Base-by-base conservation (phyloP, 2,888 invertebrate species). In the Lithosia quadra region DNA sequence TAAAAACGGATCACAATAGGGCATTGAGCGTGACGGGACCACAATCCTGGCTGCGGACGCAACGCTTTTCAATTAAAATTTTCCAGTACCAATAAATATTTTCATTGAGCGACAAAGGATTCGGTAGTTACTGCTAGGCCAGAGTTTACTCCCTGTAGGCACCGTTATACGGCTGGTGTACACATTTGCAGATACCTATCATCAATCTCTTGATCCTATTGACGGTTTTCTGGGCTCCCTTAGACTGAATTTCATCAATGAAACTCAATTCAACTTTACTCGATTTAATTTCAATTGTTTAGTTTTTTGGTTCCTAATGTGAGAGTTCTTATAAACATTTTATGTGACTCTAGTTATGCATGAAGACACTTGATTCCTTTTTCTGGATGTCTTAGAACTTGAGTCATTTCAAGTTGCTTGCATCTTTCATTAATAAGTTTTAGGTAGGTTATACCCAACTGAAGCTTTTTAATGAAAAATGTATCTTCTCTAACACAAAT, bases 1-100 rank as follows among this genome's bases (percentile, higher is more conserved):
- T 78, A 79, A 81, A 91, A 91, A 75, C 73, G 81, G 77, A 80
- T 80, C 80, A 80, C 80, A 80, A 80, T 80, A 72, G 77, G 59
- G 81, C 75, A 80, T 78, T 80, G 76, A 80, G 78, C 77, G 77
- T 80, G 77, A 80, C 77, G 78, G 67, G 66, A 67, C 78, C 77
- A 71, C 79, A 74, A 68, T 67, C 65, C 67, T 55, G 74, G 68
- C 75, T 76, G 75, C 65, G 72, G 71, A 72, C 75, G 77, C 78
- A 73, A 77, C 75, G 74, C 73, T 78, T 82, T 79, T 83, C 82
- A 83, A 83, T 84, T 79, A 72, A 76, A 83, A 84, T 84, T 83
- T 84, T 81, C 75, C 76, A 76, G 67, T 71, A 73, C 77, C 81
- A 80, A 80, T 80, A 80, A 80, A 80, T 80, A 78, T 80, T 49